Percentiles rank a stretch among this genome's conserved stretches.
Conservation (phyloP, 2,797 vertebrate genomes). For the Muscicapa comitata region DNA sequence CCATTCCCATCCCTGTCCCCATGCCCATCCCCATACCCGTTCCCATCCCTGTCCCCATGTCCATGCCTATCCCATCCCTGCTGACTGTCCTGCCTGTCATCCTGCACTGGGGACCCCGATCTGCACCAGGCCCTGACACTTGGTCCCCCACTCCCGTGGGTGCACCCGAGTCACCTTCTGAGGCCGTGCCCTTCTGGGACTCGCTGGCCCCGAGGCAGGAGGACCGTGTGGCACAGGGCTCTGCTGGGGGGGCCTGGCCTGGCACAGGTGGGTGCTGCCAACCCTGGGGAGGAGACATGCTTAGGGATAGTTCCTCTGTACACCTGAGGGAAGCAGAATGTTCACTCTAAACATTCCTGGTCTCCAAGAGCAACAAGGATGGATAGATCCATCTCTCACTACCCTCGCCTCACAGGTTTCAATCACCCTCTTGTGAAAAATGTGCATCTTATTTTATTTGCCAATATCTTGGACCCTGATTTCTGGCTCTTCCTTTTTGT, state of each 20-base stretch:
- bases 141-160: fast-evolving
- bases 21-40: neutral
- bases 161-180: fast-evolving
- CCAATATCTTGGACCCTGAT: neutral
- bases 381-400: neutral
- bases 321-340: neutral
- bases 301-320: neutral
- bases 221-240: fast-evolving
- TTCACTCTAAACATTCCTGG: fast-evolving
- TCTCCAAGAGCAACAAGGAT: neutral
- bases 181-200: fast-evolving
- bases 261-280: neutral
- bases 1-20: fast-evolving
- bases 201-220: fast-evolving
- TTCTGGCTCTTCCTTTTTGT: neutral
- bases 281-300: neutral
- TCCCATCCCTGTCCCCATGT: fast-evolving
- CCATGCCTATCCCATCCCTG: too few relatives aligned
- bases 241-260: neutral
- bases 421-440: neutral
- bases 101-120: neutral
- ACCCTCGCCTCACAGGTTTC: neutral
- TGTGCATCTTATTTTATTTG: neutral
- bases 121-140: neutral
- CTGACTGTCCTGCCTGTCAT: neutral